Evolutionary conservation across 2,888 invertebrate species (phyloP).

Genomic region (Ecliptopera silaceata): DNA sequence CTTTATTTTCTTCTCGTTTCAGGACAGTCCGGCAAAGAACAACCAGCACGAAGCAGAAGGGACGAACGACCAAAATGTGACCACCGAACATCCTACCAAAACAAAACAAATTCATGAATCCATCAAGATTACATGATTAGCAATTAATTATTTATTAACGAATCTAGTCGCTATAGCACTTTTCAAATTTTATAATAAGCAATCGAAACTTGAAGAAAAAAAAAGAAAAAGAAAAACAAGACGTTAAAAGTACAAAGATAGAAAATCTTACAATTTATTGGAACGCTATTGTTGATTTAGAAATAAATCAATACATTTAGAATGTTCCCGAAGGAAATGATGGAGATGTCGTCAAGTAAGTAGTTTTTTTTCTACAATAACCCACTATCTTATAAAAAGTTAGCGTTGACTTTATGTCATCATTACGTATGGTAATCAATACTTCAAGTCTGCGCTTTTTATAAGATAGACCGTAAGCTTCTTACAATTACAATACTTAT

Average conservation of each 20-base stretch:
- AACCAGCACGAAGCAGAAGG: conserved; percentile 42
- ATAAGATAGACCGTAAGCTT: no score
- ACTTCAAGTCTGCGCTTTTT: no score
- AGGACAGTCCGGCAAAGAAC: conserved; percentile 55
- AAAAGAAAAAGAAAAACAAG: conserved; percentile 39
- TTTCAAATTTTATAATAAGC: conserved; percentile 66
- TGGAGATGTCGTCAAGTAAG: conserved; percentile 77
- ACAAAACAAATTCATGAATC: conserved; percentile 72
- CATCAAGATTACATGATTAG: conserved; percentile 72
- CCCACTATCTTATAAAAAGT: no score
- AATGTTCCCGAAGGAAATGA: conserved; percentile 57
- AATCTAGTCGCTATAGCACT: conserved; percentile 82
- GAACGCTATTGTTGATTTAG: conserved; percentile 74
- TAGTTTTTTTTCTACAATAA: no score
- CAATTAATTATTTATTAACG: conserved; percentile 77
- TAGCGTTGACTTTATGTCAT: no score
- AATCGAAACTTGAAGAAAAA: conserved; percentile 19
- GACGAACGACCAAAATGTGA: conserved; percentile 68
- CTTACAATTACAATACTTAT: no score
- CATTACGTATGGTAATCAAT: no score
- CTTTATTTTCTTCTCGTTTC: conserved; percentile 43
- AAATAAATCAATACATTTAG: conserved; percentile 73
- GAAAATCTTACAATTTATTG: conserved; percentile 49
- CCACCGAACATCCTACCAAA: conserved; percentile 70
- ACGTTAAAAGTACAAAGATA: conserved; percentile 68